Conservation (phyloP, 2,797 vertebrate species). For the Lutra lutra region DNA sequence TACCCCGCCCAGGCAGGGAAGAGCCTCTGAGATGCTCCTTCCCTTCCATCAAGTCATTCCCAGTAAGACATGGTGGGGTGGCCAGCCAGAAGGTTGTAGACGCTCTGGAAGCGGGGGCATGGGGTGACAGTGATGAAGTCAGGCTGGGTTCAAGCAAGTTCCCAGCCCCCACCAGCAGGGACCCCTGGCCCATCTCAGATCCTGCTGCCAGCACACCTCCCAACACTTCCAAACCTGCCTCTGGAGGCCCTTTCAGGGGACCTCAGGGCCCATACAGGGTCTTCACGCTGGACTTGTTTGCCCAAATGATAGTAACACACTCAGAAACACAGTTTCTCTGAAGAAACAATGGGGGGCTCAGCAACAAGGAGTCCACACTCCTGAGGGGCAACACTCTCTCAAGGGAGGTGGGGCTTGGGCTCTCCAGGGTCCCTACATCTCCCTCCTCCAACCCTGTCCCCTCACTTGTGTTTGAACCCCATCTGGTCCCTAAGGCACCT, state of each 20-base stretch:
- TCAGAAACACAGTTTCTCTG: neutral
- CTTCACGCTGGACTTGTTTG: neutral
- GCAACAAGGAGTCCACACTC: neutral
- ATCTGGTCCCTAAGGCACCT: neutral
- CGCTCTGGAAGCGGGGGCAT: rapidly evolving
- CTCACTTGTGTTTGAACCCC: neutral
- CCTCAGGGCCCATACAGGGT: neutral
- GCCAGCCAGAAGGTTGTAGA: neutral
- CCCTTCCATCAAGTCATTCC: neutral
- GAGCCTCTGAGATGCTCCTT: neutral
- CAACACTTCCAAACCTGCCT: neutral
- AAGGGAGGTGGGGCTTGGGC: neutral
- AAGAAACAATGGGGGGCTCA: neutral
- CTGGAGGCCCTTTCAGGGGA: neutral
- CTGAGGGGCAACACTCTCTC: neutral
- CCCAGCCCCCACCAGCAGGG: neutral
- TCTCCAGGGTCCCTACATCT: neutral
- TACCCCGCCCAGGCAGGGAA: neutral
- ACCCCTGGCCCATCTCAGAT: neutral
- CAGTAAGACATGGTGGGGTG: neutral
- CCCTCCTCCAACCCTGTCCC: neutral
- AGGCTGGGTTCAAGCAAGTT: neutral
- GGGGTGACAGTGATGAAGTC: neutral
- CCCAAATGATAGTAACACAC: neutral
- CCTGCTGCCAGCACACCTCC: neutral